Evolutionary conservation across 37 sponge, comb jelly and placozoan species (phyloP), one percentile per base, ranked within the genome.

Genomic region (Oscarella lobularis): DNA sequence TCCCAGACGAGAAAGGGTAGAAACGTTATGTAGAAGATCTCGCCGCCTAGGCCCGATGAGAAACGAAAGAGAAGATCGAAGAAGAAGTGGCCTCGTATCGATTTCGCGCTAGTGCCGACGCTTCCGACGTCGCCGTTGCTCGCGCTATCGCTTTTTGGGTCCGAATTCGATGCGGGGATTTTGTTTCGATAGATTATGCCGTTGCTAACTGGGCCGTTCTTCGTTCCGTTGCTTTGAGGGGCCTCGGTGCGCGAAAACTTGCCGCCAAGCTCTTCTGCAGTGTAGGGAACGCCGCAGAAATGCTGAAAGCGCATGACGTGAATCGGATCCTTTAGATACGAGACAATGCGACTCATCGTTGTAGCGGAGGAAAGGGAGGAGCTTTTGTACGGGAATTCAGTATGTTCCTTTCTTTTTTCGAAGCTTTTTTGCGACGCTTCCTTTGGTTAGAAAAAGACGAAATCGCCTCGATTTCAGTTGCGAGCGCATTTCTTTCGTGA

Each of bases 11-110:
- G 2, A 33, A 81, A 55, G 3, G 93, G 85, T 0, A 91, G 31
- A 31, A 95, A 76, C 0, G 84, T 80, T 40, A 95, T 88, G 74
- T 91, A 95, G 83, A 95, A 95, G 1, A 84, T 81, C 70, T 95
- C 96, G 39, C 89, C 86, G 6, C 96, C 95, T 5, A 84, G 69
- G 34, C 86, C 90, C 3, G 94, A 84, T 40, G 87, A 86, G n/a
- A 89, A 30, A 29, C 85, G 69, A 54, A 93, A 93, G 68, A 81
- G 87, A n/a, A 84, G 6, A 39, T 93, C 88, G n/a, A 93, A 3
- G 0, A 89, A 36, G 9, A 89, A 68, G 68, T 73, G 20, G 9
- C 60, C 60, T 27, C 60, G 9, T 27, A 48, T 20, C 9, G 60
- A 20, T 48, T 48, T 9, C 20, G 60, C 20, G 14, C 14, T 20